These are phyloP conservation scores for Junonia oenone DNA, from an alignment of 2,888 invertebrate species.

Conservation along the genomic window DNA sequence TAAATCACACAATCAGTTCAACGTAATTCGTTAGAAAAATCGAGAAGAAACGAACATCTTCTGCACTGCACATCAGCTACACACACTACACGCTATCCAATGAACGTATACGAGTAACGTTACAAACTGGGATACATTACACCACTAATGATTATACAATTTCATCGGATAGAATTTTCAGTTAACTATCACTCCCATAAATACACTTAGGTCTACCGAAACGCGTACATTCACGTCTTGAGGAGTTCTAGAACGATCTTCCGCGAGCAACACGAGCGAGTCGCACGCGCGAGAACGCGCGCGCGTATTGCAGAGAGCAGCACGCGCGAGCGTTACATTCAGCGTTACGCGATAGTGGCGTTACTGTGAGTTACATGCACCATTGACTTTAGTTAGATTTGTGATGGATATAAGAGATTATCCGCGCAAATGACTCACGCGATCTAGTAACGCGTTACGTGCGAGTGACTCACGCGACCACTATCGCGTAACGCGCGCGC, in stretches of 20 bases:
- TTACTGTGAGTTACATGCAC: neutral
- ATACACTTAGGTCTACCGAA: slow-evolving; percentile 29
- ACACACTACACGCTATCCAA: slow-evolving; percentile 30
- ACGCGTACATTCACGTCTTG: slow-evolving; percentile 20
- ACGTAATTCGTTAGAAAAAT: slow-evolving; percentile 9
- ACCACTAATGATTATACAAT: slow-evolving; percentile 29
- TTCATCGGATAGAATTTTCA: slow-evolving; percentile 25
- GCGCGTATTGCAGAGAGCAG: slow-evolving; percentile 6
- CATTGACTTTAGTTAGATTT: neutral
- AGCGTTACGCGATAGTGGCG: neutral
- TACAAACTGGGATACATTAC: slow-evolving; percentile 27
- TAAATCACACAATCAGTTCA: slow-evolving; percentile 12
- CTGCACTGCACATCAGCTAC: slow-evolving; percentile 25
- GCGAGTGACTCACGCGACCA: slow-evolving; percentile 10
- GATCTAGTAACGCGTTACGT: neutral
- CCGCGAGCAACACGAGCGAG: slow-evolving; percentile 13
- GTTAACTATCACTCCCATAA: slow-evolving; percentile 24
- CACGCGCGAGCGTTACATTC: slow-evolving; percentile 5
- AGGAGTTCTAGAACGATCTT: slow-evolving; percentile 11
- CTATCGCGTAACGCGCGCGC: slow-evolving; percentile 10
- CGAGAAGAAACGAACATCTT: slow-evolving; percentile 4
- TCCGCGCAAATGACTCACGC: slow-evolving; percentile 6
- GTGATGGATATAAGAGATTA: slow-evolving; percentile 6
- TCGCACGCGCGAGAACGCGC: slow-evolving; percentile 7
- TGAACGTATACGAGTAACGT: slow-evolving; percentile 31